Base-by-base conservation (phyloP, 2,888 invertebrate genomes). In the Bursaphelenchus okinawaensis region DNA sequence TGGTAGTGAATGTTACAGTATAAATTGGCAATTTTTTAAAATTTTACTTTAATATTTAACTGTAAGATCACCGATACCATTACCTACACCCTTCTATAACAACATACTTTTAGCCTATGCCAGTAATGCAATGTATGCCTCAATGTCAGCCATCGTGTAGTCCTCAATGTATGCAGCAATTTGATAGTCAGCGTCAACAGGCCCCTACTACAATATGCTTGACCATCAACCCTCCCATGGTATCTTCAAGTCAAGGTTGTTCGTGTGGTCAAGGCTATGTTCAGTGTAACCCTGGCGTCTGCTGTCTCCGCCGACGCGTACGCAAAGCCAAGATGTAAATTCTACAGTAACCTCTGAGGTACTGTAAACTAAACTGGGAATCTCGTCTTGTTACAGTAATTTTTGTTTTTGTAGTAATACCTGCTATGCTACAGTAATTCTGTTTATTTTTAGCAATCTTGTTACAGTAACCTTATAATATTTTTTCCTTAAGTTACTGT, bases 271-370 rank as follows among this genome's bases (percentile, higher is more conserved):
- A 67, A 29, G 79, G 79, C 28, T 79, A 79, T 65, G 70, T 74
- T 16, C 78, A 77, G 65, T 79, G 79, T 64, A 76, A 76, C 76
- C 78, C 76, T 67, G 78, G 78, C 28, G 73, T 79, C 28, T 79
- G 79, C 68, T 79, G 79, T 67, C 69, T 79, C 24, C 72, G 79
- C 28, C 75, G 75, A 55, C 67, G 79, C 63, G 76, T 75, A 64
- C 68, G 78, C 52, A 66, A 76, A 55, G 74, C 73, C 26, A 74
- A 70, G 61, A 74, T 72, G 61, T 29, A 40, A 40, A 3, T 12
- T 16, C n/a, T 40, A 4, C 40, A 40, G n/a, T 40, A 12, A 4
- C 40, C 12, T 40, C 40, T n/a, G n/a, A 40, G n/a, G 12, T 12
- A 16, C 40, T 40, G 40, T 40, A 40, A 40, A 40, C 12, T 40